phyloP scores from a whole-genome alignment of 2,888 invertebrate genomes.

The Macrosoma leucophasiata region DNA sequence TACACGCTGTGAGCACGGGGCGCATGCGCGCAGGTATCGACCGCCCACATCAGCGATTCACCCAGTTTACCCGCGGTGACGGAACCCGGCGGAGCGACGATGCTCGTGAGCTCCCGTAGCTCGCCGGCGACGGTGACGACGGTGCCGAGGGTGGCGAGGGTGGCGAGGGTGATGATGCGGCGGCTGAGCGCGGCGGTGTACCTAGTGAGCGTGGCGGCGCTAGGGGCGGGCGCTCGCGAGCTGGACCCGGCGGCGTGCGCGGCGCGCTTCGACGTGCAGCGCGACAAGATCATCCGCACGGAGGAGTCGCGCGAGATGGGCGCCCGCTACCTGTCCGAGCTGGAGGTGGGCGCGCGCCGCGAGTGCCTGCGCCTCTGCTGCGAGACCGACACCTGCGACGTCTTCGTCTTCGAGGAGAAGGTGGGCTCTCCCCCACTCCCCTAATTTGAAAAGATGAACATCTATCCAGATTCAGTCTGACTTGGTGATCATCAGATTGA shows the following conservation, averaged over 20 bases:
- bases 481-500: no score
- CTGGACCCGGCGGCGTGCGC: constrained; percentile 81
- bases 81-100: background rate
- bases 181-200: constrained; percentile 36
- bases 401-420: constrained; percentile 95
- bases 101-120: no score
- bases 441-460: no score
- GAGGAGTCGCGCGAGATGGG: constrained; percentile 92
- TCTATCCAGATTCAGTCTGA: no score
- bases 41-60: constrained; percentile 8
- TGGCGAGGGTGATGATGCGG: constrained; percentile 32
- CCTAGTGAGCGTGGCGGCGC: constrained; percentile 29
- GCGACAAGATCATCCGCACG: constrained; percentile 92
- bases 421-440: constrained; percentile 49
- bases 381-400: constrained; percentile 90
- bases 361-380: constrained; percentile 93
- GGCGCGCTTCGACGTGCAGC: constrained; percentile 88
- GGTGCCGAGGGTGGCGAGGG: constrained; percentile 21
- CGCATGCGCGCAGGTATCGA: constrained; percentile 46
- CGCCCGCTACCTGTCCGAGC: constrained; percentile 90
- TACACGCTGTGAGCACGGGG: no score
- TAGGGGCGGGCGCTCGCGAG: constrained; percentile 57
- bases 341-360: constrained; percentile 85
- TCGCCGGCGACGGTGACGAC: constrained; percentile 3
- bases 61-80: constrained; percentile 21